Evolutionary conservation across 2,797 vertebrate species (phyloP).

Genomic region (Prunella strophiata): DNA sequence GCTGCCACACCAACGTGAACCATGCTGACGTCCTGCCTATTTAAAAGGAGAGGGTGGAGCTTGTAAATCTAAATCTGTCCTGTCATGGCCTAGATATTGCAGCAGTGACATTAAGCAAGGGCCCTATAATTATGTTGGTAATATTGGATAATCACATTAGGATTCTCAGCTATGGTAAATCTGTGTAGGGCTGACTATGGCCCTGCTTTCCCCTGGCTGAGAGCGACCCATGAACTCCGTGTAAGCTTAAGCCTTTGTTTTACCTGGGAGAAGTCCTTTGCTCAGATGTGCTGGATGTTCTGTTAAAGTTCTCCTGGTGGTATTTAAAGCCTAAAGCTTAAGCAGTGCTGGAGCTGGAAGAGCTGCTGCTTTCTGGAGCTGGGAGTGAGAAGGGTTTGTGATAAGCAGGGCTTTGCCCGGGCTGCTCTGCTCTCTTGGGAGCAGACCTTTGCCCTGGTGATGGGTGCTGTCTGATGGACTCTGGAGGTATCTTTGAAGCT

Average conservation of each 20-base stretch:
- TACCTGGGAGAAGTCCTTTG: not conserved
- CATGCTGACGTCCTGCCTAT: not conserved
- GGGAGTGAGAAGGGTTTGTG: not conserved
- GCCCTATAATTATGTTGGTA: slow-evolving; percentile 9
- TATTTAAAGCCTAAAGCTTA: not conserved
- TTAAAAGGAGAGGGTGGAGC: slow-evolving; percentile 37
- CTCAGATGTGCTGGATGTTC: not conserved
- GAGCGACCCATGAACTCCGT: rapidly evolving
- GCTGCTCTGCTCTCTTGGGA: not conserved
- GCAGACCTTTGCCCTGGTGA: not conserved
- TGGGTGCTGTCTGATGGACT: not conserved
- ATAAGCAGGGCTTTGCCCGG: not conserved
- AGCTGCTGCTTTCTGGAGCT: not conserved
- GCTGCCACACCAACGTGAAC: not conserved
- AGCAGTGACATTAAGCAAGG: not conserved
- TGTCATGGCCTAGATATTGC: slow-evolving; percentile 54
- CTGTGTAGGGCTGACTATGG: not conserved
- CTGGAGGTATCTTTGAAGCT: not conserved
- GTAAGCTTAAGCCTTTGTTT: not conserved
- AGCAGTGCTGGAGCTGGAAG: not conserved
- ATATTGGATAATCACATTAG: slow-evolving; percentile 52
- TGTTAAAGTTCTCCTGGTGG: not conserved
- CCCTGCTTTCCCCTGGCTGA: not conserved
- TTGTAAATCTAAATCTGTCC: slow-evolving; percentile 41
- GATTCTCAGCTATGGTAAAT: not conserved